Evolutionary conservation across 2,113 vertebrate genomes (phyloP).

Genomic region (Corvus moneduloides): DNA sequence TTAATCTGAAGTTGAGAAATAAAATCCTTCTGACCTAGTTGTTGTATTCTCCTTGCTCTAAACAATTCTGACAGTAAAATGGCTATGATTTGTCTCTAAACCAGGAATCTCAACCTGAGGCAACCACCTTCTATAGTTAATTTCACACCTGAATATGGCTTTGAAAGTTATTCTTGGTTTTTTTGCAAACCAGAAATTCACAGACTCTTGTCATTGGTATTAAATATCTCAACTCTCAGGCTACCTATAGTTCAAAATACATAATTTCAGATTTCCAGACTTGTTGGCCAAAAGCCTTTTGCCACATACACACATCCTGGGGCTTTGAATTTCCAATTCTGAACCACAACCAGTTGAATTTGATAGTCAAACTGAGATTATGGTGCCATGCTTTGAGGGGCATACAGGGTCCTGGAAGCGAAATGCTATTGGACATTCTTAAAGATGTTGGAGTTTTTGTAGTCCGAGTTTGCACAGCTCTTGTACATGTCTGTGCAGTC

Average conservation of each 20-base stretch:
- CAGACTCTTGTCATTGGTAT: not conserved
- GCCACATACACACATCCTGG: not conserved
- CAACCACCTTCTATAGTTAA: not conserved
- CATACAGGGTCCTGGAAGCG: not conserved
- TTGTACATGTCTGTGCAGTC: not conserved
- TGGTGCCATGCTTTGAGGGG: not conserved
- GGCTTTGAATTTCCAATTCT: not conserved
- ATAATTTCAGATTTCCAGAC: constrained; percentile 12
- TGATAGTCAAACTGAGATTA: not conserved
- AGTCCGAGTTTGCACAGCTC: not conserved
- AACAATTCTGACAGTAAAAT: constrained; percentile 51
- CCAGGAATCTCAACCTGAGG: not conserved
- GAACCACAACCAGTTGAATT: not conserved
- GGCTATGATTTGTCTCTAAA: constrained; percentile 35
- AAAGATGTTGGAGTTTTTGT: not conserved
- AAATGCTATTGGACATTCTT: not conserved
- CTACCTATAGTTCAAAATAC: constrained; percentile 2
- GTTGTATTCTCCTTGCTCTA: constrained; percentile 22
- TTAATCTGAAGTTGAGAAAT: constrained; percentile 64
- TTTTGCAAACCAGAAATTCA: not conserved
- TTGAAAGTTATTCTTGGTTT: not conserved
- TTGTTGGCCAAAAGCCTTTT: not conserved
- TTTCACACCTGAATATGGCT: not conserved
- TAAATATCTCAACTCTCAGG: not conserved
- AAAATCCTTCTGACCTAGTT: constrained; percentile 52